phyloP scores from a whole-genome alignment of 2,888 invertebrate genomes.

The Eupithecia tripunctaria region DNA sequence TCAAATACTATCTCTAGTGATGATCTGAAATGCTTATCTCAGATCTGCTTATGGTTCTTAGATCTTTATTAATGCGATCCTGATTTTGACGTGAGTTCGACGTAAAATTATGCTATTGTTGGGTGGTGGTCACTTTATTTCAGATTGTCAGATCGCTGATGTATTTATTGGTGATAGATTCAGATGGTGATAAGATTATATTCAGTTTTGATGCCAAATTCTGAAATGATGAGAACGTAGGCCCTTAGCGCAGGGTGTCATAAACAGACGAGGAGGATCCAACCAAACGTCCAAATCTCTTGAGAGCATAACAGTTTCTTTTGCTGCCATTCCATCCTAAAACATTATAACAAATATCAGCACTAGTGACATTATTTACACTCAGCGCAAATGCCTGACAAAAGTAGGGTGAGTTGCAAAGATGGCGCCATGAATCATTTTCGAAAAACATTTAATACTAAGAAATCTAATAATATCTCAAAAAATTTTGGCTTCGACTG shows the following conservation, averaged over 20 bases:
- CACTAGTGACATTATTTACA: background rate
- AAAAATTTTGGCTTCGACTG: no score
- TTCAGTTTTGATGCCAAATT: conserved; percentile 55
- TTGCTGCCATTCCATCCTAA: background rate
- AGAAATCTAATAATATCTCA: no score
- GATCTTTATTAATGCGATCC: conserved; percentile 81
- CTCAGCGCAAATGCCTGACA: background rate
- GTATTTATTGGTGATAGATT: conserved; percentile 75
- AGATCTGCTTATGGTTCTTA: conserved; percentile 78
- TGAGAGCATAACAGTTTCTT: background rate
- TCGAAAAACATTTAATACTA: background rate
- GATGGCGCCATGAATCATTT: background rate
- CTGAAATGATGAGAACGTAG: conserved; percentile 47
- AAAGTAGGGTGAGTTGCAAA: background rate
- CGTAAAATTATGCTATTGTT: conserved; percentile 79
- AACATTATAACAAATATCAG: background rate
- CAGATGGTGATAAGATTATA: conserved; percentile 74
- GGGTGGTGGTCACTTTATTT: conserved; percentile 64
- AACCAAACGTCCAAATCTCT: background rate
- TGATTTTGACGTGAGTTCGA: conserved; percentile 74
- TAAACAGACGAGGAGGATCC: background rate
- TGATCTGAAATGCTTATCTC: conserved; percentile 79
- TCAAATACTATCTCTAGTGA: conserved; percentile 83
- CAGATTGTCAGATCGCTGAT: conserved; percentile 65
- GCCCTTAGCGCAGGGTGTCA: conserved; percentile 33